Percentiles rank a stretch among this genome's conserved stretches.
Conservation (phyloP, 1,140 invertebrate genomes). For the Ctenoplectra terminalis region DNA sequence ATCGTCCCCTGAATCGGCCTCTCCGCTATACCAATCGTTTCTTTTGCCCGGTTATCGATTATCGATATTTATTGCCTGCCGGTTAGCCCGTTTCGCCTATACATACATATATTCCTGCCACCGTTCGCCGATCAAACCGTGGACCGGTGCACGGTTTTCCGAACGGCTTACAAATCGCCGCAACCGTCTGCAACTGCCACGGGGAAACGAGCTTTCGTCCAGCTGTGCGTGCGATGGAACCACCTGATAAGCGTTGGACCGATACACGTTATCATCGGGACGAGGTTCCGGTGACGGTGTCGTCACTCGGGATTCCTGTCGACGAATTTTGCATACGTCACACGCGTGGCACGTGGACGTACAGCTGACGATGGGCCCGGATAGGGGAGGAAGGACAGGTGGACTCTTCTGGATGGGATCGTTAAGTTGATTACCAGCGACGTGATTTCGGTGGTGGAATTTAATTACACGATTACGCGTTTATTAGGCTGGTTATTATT, state of each 20-base stretch:
- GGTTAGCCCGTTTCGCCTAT: slow-evolving; percentile 70
- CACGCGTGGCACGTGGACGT: not conserved
- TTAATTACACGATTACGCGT: not conserved
- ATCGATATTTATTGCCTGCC: slow-evolving; percentile 77
- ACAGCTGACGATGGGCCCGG: not conserved
- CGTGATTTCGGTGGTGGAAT: slow-evolving; percentile 7
- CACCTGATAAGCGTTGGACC: not conserved
- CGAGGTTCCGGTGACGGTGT: not conserved
- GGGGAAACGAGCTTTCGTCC: not conserved
- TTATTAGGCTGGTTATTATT: not conserved
- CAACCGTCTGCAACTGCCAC: slow-evolving; percentile 29
- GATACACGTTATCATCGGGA: not conserved
- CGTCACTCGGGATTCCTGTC: not conserved
- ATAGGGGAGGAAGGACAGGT: not conserved
- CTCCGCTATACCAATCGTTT: slow-evolving; percentile 61
- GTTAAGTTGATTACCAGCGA: slow-evolving; percentile 23
- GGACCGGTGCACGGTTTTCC: slow-evolving; percentile 54
- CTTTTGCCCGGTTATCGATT: slow-evolving; percentile 71
- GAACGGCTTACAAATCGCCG: slow-evolving; percentile 48
- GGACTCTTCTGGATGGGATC: slow-evolving; percentile 13
- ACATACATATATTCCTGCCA: slow-evolving; percentile 46
- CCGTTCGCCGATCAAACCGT: slow-evolving; percentile 63
- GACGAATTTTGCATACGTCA: slow-evolving; percentile 21
- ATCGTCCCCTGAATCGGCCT: slow-evolving; percentile 38
- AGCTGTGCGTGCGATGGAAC: not conserved